Evolutionary conservation across 2,797 vertebrate species (phyloP).

Genomic region (Sus cebifrons): DNA sequence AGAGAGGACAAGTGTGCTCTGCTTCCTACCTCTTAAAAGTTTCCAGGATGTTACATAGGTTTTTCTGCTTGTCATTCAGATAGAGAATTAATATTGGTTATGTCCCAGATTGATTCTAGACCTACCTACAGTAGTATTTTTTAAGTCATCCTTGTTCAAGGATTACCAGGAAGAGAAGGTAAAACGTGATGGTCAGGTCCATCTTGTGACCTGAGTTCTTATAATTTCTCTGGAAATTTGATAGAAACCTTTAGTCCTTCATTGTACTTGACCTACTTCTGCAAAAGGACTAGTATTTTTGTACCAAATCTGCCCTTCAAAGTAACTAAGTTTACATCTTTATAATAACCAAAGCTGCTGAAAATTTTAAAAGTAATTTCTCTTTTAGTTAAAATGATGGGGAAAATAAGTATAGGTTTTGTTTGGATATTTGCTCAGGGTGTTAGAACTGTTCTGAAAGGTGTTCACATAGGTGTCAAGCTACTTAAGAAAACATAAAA

Average conservation of each 20-base stretch:
- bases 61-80: neutral
- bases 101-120: neutral
- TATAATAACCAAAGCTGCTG: neutral
- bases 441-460: slow-evolving; percentile 6
- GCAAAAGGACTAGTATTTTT: neutral
- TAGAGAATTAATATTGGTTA: neutral
- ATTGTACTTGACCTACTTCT: neutral
- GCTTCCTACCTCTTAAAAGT: neutral
- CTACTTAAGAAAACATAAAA: neutral
- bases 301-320: neutral
- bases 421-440: slow-evolving; percentile 42
- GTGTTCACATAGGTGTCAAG: slow-evolving; percentile 44
- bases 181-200: neutral
- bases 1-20: neutral
- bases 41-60: neutral
- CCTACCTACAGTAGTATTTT: neutral
- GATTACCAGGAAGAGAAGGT: neutral
- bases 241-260: neutral
- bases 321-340: neutral
- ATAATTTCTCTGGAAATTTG: neutral
- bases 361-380: slow-evolving; percentile 1
- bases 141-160: neutral
- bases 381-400: neutral
- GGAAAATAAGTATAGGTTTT: neutral
- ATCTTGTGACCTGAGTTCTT: neutral